Percentiles rank a stretch among this genome's conserved stretches.
phyloP scores from a whole-genome alignment of 2,113 vertebrate genomes.

The Steatornis caripensis region DNA sequence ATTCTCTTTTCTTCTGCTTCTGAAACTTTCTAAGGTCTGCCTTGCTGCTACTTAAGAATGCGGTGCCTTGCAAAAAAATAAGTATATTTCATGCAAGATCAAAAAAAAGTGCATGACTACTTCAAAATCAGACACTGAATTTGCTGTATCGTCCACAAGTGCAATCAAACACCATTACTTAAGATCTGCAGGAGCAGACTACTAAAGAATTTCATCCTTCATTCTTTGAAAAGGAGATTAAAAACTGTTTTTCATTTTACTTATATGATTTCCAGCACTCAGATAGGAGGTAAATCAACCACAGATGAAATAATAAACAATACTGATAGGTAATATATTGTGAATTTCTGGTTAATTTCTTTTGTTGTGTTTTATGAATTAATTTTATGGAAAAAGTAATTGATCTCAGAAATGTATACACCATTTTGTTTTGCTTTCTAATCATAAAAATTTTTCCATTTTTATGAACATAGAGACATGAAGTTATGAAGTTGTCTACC shows the following conservation, averaged over 20 bases:
- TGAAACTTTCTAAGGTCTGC: background rate
- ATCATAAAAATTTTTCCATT: background rate
- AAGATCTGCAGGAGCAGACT: background rate
- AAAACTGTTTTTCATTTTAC: background rate
- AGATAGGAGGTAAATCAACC: background rate
- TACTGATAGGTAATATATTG: background rate
- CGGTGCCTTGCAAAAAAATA: background rate
- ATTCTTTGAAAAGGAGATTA: background rate
- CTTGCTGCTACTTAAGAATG: background rate
- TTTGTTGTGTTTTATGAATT: background rate
- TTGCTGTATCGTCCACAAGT: background rate
- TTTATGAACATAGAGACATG: background rate
- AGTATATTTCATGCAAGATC: background rate
- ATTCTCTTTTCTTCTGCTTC: background rate
- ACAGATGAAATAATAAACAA: background rate
- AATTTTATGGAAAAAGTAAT: background rate
- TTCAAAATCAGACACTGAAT: background rate
- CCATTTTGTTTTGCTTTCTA: background rate
- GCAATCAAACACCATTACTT: background rate
- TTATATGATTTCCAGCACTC: background rate
- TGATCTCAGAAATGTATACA: background rate
- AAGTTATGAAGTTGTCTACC: background rate
- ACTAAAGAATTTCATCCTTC: background rate
- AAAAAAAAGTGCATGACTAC: background rate
- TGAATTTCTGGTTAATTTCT: background rate